Evolutionary conservation across 2,888 invertebrate genomes (phyloP), one percentile per base, ranked within the genome.

Genomic region (Acanthacorydalis orientalis): DNA sequence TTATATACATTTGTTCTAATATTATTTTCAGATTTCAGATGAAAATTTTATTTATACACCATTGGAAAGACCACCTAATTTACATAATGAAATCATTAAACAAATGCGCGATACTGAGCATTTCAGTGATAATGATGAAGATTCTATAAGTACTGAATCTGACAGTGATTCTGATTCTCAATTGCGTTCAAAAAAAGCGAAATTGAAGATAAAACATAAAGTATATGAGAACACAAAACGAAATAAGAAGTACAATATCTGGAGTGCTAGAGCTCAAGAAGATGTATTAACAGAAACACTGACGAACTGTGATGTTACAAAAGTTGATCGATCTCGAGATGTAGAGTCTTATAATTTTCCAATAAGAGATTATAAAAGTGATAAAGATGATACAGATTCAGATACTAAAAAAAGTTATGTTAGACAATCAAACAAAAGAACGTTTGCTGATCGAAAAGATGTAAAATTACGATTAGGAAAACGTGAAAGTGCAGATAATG

Each of bases 331-430:
- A 68, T 80, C 71, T 46, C 67, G 80, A 23, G 73, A 68, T 60
- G 81, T 86, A 45, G 87, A 88, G 65, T 80, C 78, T 62, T 87
- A 88, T 64, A 80, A 83, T 64, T 80, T 79, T 61, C 75, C 75
- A 37, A 64, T 75, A 55, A 74, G 73, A 56, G 77, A 77, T 64
- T 74, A 76, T 53, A 67, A 78, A 53, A 50, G 44, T 11, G 50
- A 49, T 35, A 31, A 40, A 15, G 39, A 50, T 41, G 44, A 51
- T 50, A 45, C 42, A 41, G 46, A 33, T 37, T 15, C 43, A 44
- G 33, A 43, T 45, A 39, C 39, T 31, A 38, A 12, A 43, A 49
- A 41, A 44, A 47, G 52, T 44, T 23, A 23, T 23, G 23, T 23
- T 23, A 56, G 56, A 43, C 58, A 55, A 43, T 65, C 59, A 39